Conservation (phyloP, 2,113 vertebrate genomes). For the Oreochromis niloticus region DNA sequence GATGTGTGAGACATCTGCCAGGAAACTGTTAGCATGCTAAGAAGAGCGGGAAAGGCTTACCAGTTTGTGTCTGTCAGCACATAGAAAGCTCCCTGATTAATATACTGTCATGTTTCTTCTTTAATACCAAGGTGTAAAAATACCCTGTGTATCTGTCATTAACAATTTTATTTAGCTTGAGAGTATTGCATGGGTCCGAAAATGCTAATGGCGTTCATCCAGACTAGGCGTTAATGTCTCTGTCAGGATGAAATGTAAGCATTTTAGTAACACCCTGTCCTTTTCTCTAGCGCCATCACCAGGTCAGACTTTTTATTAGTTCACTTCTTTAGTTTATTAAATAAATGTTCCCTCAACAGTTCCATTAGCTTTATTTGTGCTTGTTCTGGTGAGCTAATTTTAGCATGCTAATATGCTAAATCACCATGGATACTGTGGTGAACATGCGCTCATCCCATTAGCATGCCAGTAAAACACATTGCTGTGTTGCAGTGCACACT, state of each 20-base stretch:
- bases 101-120: neutral
- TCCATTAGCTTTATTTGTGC: neutral
- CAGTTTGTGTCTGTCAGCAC: neutral
- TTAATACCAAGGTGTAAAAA: neutral
- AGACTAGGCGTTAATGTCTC: neutral
- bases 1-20: fast-evolving
- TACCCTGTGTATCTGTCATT: neutral
- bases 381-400: neutral
- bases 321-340: neutral
- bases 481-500: neutral
- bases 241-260: neutral
- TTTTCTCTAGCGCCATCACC: neutral
- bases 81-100: neutral
- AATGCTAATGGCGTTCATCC: neutral
- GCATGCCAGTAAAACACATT: neutral
- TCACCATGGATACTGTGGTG: neutral
- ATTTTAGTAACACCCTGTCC: neutral
- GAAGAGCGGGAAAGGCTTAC: neutral
- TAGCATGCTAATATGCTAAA: neutral
- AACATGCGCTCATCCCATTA: neutral
- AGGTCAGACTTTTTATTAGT: neutral
- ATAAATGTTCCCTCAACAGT: neutral
- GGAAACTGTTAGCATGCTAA: neutral
- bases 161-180: neutral
- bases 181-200: fast-evolving